Base-by-base conservation (phyloP, 92 coral and sea anemone genomes). In the Desmophyllum pertusum region DNA sequence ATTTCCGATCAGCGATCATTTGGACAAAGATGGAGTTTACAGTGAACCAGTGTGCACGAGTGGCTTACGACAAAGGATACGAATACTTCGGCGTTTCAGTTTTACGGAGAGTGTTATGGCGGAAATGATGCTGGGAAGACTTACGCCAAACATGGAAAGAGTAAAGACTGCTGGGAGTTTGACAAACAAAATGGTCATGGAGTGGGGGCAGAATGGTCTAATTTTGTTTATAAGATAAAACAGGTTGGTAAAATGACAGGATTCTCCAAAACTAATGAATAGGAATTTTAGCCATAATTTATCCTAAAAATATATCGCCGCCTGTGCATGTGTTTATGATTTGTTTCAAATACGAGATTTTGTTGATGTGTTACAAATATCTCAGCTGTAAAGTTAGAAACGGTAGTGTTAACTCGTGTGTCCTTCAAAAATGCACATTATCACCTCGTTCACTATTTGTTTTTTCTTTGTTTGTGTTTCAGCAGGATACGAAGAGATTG, bases 71-170 rank as follows among this genome's bases (percentile, higher is more conserved):
- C 50, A 71, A 79, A 18, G 86, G 90, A 1, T 88, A 85, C 78
- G 85, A 72, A 48, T 93, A 89, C 75, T 95, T 95, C 72, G 91
- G 89, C 29, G 76, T 95, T 72, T n/a, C 98, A 95, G 76, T 95
- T 83, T 65, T 93, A 89, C 64, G 98, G 98, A 2, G 97, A 95
- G 46, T 95, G 98, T 50, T 95, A 91, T 93, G 73, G 86, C 40
- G 97, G 95, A 6, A 66, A 80, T 27, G 64, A 86, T 53, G 86
- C 87, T 10, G 61, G 53, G 10, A 46, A 36, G 10, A 88, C 27
- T 2, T 91, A 85, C 67, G 80, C 52, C 30, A 72, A 69, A 21
- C 84, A 93, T 63, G 86, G 86, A 4, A 72, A 83, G 33, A 59
- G 71, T 42, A 18, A 13, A 27, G 8, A 10, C 0, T 83, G 86